These are phyloP conservation scores for Pachyseris speciosa DNA, from an alignment of 64 coral and sea anemone genomes.

Conservation along the genomic window DNA sequence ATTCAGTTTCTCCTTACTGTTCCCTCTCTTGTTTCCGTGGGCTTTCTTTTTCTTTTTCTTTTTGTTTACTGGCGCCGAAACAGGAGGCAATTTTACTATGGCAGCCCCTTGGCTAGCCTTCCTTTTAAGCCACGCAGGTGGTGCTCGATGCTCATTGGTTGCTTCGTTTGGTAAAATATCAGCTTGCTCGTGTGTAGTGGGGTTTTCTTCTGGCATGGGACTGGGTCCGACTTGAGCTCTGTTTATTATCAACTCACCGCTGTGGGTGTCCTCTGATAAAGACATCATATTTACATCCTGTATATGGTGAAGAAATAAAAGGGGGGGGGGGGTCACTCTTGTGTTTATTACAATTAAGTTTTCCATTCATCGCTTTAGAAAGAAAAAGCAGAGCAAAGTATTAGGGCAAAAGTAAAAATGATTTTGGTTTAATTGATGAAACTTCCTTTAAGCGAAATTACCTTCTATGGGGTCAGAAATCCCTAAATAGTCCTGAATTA, in stretches of 20 bases:
- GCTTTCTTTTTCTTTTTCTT: not conserved
- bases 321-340: too few relatives aligned
- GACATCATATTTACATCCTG: not conserved
- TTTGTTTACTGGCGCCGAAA: not conserved
- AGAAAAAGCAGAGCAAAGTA: too few relatives aligned
- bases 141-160: not conserved
- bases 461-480: too few relatives aligned
- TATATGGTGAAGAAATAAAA: not conserved
- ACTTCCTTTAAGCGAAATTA: too few relatives aligned
- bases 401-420: too few relatives aligned
- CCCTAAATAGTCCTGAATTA: too few relatives aligned
- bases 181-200: not conserved
- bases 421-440: too few relatives aligned
- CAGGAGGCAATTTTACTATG: slow-evolving; percentile 12
- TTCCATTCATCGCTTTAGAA: too few relatives aligned
- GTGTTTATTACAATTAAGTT: too few relatives aligned
- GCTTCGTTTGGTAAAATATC: not conserved
- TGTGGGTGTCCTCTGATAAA: not conserved
- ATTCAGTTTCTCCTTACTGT: not conserved
- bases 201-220: not conserved
- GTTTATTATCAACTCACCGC: not conserved
- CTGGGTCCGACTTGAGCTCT: not conserved
- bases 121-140: slow-evolving; percentile 7
- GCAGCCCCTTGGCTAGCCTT: not conserved
- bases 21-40: not conserved